phyloP scores from a whole-genome alignment of 2,113 vertebrate species.

The Sorex araneus region DNA sequence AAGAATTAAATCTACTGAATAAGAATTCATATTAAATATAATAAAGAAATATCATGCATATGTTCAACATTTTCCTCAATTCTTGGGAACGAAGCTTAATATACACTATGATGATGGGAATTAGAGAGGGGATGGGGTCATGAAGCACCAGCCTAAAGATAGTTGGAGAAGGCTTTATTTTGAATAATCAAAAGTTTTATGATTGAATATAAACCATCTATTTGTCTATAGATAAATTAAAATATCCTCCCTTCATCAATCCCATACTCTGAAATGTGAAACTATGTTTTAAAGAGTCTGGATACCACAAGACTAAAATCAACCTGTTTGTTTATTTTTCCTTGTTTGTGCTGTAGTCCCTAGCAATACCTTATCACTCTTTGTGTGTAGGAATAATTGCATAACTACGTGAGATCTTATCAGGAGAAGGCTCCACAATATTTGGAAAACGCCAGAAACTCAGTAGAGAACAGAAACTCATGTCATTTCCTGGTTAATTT shows the following conservation, averaged over 20 bases:
- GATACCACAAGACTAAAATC: background rate
- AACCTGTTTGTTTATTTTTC: background rate
- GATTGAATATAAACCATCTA: constrained; percentile 13
- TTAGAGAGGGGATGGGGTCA: background rate
- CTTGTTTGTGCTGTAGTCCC: background rate
- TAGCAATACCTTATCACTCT: background rate
- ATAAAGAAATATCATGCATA: background rate
- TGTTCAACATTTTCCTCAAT: background rate
- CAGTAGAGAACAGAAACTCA: background rate
- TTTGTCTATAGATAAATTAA: constrained; percentile 38
- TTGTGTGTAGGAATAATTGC: background rate
- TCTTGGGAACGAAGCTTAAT: background rate
- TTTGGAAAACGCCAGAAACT: constrained; percentile 23
- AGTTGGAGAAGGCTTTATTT: background rate
- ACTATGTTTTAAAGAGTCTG: constrained; percentile 31
- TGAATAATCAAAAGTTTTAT: constrained; percentile 6
- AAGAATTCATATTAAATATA: background rate
- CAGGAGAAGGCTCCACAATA: background rate
- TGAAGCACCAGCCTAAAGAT: background rate
- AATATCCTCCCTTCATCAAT: background rate
- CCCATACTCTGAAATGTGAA: constrained; percentile 15
- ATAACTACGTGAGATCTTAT: background rate
- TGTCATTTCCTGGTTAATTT: constrained; percentile 27
- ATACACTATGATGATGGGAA: background rate
- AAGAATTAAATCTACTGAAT: background rate